Evolutionary conservation across 2,113 vertebrate genomes (phyloP).

Genomic region (Ophiodon elongatus): DNA sequence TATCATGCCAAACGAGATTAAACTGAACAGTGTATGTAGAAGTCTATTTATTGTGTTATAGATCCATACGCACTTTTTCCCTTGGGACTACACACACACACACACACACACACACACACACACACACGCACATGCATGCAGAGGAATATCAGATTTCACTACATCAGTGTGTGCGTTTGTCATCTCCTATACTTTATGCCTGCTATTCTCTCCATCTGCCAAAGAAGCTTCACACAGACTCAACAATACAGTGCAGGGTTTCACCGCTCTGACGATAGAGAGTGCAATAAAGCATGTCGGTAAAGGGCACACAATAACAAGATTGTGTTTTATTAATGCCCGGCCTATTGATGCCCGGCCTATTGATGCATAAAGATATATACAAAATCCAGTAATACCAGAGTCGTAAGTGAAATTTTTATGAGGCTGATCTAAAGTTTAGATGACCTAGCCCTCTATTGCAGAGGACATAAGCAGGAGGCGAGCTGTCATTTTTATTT

Average conservation of each 20-base stretch:
- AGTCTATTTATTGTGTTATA: slow-evolving; percentile 27
- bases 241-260: slow-evolving; percentile 31
- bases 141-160: slow-evolving; percentile 50
- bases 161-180: slow-evolving; percentile 36
- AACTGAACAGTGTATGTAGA: neutral
- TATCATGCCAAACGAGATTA: neutral
- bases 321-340: slow-evolving; percentile 25
- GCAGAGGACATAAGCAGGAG: neutral
- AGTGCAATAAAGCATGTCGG: slow-evolving; percentile 1
- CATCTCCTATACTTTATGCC: slow-evolving; percentile 39
- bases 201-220: slow-evolving; percentile 41
- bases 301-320: slow-evolving; percentile 4
- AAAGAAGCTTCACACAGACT: slow-evolving; percentile 38
- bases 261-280: slow-evolving; percentile 4
- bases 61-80: slow-evolving; percentile 15
- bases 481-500: neutral
- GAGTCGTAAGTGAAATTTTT: slow-evolving; percentile 7
- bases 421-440: slow-evolving; percentile 1
- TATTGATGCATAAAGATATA: neutral
- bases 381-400: neutral
- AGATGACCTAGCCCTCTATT: neutral
- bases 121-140: neutral
- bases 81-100: neutral
- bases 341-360: neutral
- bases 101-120: slow-evolving; percentile 6